A percentile compares a stretch with the other conserved stretches of the same genome.
Evolutionary conservation across 2,888 invertebrate species (phyloP).

Genomic region (Andrena praecox): DNA sequence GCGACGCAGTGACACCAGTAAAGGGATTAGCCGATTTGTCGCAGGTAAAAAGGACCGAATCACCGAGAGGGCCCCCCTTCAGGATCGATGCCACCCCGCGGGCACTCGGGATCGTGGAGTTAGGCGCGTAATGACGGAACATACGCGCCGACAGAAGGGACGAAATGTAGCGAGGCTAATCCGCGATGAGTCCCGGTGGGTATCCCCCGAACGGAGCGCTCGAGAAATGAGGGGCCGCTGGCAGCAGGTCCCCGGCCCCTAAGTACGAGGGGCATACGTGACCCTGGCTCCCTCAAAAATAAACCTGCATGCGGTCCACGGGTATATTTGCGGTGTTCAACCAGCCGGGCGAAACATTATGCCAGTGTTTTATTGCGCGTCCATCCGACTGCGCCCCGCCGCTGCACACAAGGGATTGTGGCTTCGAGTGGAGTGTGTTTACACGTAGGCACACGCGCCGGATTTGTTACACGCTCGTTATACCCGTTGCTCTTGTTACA

Average conservation of each 20-base stretch:
- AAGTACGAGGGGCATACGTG: slow-evolving; percentile 68
- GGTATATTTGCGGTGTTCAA: slow-evolving; percentile 79
- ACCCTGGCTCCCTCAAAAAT: slow-evolving; percentile 55
- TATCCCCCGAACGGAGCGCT: slow-evolving; percentile 42
- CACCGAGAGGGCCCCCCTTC: slow-evolving; percentile 6
- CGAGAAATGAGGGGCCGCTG: slow-evolving; percentile 14
- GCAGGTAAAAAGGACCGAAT: slow-evolving; percentile 50
- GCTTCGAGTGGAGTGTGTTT: slow-evolving; percentile 69
- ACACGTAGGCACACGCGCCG: slow-evolving; percentile 64
- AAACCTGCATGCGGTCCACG: slow-evolving; percentile 77
- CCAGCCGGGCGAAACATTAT: slow-evolving; percentile 80
- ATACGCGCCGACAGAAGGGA: slow-evolving; percentile 84
- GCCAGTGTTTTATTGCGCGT: slow-evolving; percentile 83
- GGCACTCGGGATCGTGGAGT: slow-evolving; percentile 26
- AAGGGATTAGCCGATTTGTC: slow-evolving; percentile 54
- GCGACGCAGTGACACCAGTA: slow-evolving; percentile 41
- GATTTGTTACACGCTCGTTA: slow-evolving; percentile 71
- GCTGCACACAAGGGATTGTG: slow-evolving; percentile 63
- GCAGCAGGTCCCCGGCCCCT: slow-evolving; percentile 52
- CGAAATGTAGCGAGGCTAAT: slow-evolving; percentile 84
- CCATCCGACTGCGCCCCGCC: slow-evolving; percentile 79
- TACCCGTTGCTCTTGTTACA: slow-evolving; percentile 13
- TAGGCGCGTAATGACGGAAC: slow-evolving; percentile 70
- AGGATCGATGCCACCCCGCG: background rate
- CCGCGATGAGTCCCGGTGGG: slow-evolving; percentile 74